phyloP scores from a whole-genome alignment of 2,797 vertebrate genomes.

The Coregonus ussuriensis region DNA sequence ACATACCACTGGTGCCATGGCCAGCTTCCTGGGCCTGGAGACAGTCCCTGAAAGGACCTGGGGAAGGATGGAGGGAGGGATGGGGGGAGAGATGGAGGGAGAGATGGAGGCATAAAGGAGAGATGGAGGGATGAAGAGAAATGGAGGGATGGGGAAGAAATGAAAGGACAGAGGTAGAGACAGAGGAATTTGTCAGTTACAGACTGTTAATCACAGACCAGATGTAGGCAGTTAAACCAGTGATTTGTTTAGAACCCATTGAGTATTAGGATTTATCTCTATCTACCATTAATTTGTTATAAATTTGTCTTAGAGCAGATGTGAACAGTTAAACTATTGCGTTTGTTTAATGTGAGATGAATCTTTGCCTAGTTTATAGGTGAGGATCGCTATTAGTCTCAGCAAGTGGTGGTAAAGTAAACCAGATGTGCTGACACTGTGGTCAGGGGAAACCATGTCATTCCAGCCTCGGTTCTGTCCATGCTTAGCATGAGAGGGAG shows the following conservation, averaged over 20 bases:
- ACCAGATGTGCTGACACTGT: constrained; percentile 50
- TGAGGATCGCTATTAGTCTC: constrained; percentile 25
- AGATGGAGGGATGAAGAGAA: neutral
- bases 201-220: constrained; percentile 15
- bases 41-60: constrained; percentile 95
- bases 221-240: neutral
- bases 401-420: constrained; percentile 25
- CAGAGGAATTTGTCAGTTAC: constrained; percentile 7
- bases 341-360: neutral
- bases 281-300: neutral
- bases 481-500: constrained; percentile 56
- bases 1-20: constrained; percentile 87
- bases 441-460: constrained; percentile 44
- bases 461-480: constrained; percentile 56
- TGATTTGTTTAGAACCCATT: neutral
- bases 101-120: neutral
- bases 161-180: neutral
- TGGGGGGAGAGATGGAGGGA: neutral
- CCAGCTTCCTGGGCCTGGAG: constrained; percentile 89
- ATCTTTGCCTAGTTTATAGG: constrained; percentile 29
- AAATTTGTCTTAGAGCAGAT: neutral
- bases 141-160: neutral
- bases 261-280: neutral
- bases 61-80: constrained; percentile 36
- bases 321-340: constrained; percentile 7